These are phyloP conservation scores for Caerostris extrusa DNA, from an alignment of 1,140 invertebrate genomes.

Conservation along the genomic window DNA sequence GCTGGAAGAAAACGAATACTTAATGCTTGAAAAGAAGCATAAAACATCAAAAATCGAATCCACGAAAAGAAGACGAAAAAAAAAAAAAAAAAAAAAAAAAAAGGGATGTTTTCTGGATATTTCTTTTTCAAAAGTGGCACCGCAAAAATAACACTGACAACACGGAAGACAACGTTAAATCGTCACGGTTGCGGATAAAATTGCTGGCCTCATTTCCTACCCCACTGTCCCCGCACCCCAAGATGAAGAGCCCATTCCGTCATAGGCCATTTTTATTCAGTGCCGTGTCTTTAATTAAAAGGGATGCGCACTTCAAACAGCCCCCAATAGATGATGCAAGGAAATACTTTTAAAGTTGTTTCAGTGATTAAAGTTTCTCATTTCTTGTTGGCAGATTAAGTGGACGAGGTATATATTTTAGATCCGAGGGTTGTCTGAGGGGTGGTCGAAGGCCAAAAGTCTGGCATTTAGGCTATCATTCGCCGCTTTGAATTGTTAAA, in stretches of 20 bases:
- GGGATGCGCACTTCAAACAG: constrained; percentile 39
- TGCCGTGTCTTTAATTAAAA: constrained; percentile 55
- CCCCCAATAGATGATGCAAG: constrained; percentile 46
- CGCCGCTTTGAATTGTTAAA: no score
- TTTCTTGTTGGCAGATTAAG: constrained; percentile 60
- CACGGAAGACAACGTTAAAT: neutral
- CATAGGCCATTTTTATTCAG: constrained; percentile 65
- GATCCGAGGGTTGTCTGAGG: neutral
- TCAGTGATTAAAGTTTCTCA: constrained; percentile 67
- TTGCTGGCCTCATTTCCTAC: constrained; percentile 17
- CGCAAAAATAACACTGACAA: constrained; percentile 12
- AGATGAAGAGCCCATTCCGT: constrained; percentile 36
- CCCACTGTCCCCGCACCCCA: neutral
- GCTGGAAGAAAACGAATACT: neutral
- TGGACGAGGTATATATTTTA: constrained; percentile 1
- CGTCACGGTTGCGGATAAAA: constrained; percentile 32
- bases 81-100: neutral
- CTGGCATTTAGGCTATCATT: no score
- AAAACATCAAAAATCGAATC: constrained; percentile 1
- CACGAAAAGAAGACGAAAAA: neutral
- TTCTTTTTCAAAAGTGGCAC: constrained; percentile 13
- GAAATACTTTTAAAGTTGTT: constrained; percentile 67
- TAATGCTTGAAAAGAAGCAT: neutral
- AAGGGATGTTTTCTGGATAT: neutral
- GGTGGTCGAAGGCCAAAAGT: no score